Base-by-base conservation (phyloP, 2,888 invertebrate species). In the Branchipolynoe longqiensis region DNA sequence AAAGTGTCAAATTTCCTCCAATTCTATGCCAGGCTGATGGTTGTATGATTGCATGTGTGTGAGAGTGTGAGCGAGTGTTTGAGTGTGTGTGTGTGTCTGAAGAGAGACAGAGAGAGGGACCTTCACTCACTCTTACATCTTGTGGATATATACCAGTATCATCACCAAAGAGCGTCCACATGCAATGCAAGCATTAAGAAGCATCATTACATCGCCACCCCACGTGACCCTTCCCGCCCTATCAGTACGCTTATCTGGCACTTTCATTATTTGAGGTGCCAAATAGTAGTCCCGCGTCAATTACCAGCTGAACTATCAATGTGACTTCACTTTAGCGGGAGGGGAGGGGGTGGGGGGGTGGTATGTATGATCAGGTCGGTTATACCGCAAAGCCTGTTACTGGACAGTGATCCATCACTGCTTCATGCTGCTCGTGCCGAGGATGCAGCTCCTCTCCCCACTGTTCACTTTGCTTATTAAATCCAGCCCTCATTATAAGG, bases 381-480 rank as follows among this genome's bases (percentile, higher is more conserved):
- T 36, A 69, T 69, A n/a, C 69, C 14, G 69, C 69, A 69, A 69
- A 18, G 69, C 69, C 38, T 62, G 33, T 69, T 33, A 36, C 69
- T 69, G 3, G 3, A 1, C 22, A 8, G 38, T 38, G 36, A 69
- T 69, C 69, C 69, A 69, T 69, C 69, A 69, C 3, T 12, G 2
- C 36, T 22, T 36, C 69, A 69, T 38, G 69, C 69, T 33, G 1
- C 1, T 33, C 33, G 25, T 38, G 69, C 69, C 18, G 38, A 3
- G 69, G 14, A 36, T 69, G 36, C 69, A 22, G 36, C 69, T 69
- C 36, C 38, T 18, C 69, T 33, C 69, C 14, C 6, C 28, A 28
- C 41, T 41, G 48, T 18, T 78, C 78, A 48, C 28, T 48, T 78
- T 78, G 48, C 78, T 33, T 78, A 74, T 78, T 78, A 78, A 78